Conservation (phyloP, 2,888 invertebrate genomes). For the Archips xylosteana region DNA sequence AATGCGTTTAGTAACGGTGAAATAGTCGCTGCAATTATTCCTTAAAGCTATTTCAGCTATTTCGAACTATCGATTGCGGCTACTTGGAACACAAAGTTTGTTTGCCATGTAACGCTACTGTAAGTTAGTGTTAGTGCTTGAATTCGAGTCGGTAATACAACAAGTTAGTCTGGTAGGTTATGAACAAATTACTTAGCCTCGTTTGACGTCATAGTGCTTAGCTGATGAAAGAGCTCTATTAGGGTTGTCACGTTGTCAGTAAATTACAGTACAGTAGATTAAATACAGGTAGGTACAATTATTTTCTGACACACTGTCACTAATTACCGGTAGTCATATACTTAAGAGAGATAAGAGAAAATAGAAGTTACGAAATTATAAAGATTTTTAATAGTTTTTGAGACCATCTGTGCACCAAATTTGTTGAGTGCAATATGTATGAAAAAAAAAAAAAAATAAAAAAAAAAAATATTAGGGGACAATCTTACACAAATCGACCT, state of each 20-base stretch:
- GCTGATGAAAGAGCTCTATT: neutral
- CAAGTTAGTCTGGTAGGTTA: constrained; percentile 25
- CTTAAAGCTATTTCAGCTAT: constrained; percentile 21
- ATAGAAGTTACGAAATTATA: too few relatives aligned
- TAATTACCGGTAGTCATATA: too few relatives aligned
- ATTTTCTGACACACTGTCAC: too few relatives aligned
- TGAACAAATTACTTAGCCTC: constrained; percentile 25
- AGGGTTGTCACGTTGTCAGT: neutral
- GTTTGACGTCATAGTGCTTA: constrained; percentile 17
- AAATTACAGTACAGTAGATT: neutral
- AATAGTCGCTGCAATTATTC: constrained; percentile 11
- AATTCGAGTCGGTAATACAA: constrained; percentile 6
- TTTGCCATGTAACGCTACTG: neutral
- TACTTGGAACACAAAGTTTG: constrained; percentile 20
- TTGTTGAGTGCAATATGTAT: too few relatives aligned
- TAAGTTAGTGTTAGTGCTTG: constrained; percentile 18
- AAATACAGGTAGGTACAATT: too few relatives aligned
- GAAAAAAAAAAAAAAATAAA: too few relatives aligned
- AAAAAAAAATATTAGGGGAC: too few relatives aligned
- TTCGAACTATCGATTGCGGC: constrained; percentile 29
- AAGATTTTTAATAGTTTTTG: too few relatives aligned
- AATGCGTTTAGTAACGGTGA: neutral
- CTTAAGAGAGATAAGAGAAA: too few relatives aligned
- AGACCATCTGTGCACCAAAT: too few relatives aligned
- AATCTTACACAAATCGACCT: too few relatives aligned